phyloP scores from a whole-genome alignment of 1,140 invertebrate genomes.

The Maconellicoccus hirsutus region DNA sequence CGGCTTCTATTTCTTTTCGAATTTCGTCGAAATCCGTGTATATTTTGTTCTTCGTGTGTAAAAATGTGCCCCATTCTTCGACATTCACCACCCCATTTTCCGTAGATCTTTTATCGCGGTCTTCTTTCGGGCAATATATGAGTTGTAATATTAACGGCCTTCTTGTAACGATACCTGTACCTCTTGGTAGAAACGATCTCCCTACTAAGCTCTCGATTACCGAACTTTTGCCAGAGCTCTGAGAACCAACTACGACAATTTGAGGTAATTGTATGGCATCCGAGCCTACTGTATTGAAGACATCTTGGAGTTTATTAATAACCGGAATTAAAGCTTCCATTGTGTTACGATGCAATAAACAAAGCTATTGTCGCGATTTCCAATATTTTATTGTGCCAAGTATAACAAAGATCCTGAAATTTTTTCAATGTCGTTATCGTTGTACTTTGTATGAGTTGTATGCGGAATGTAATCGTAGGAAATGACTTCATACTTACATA shows the following conservation, averaged over 20 bases:
- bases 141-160: conserved; percentile 29
- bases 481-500: too few species aligned
- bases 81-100: conserved; percentile 36
- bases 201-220: conserved; percentile 30
- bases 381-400: conserved; percentile 1
- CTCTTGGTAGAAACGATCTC: conserved; percentile 29
- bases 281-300: conserved; percentile 13
- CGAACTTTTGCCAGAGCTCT: conserved; percentile 35
- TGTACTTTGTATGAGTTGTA: too few species aligned
- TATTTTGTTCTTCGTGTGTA: conserved; percentile 53
- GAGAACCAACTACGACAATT: conserved; percentile 33
- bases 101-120: background rate
- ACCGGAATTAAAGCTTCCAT: conserved; percentile 28
- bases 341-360: background rate
- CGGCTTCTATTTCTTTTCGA: conserved; percentile 58
- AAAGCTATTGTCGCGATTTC: too few species aligned
- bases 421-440: too few species aligned
- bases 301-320: conserved; percentile 30
- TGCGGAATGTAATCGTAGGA: too few species aligned
- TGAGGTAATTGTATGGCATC: conserved; percentile 28
- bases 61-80: conserved; percentile 57
- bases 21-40: conserved; percentile 55
- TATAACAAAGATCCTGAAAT: background rate
- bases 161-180: conserved; percentile 28
- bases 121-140: background rate